Base-by-base conservation (phyloP, 2,888 invertebrate genomes). In the Himalopsyche anomala region DNA sequence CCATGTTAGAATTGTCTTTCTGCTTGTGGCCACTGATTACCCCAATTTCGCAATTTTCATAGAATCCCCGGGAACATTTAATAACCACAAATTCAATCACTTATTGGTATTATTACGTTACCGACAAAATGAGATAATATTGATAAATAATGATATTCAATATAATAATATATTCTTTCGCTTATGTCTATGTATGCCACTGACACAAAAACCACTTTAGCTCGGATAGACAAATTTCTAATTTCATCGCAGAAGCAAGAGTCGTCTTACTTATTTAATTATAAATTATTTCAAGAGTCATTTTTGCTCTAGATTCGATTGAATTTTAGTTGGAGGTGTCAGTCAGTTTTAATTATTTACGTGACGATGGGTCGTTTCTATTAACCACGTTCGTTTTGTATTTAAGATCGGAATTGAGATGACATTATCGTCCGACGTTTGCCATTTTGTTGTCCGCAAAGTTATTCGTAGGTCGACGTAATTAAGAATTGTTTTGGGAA, bases 291-390 rank as follows among this genome's bases (percentile, higher is more conserved):
- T 74, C 36, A 74, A 15, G 74, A 74, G 74, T 36, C 15, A 74
- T 36, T 74, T 74, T 38, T 36, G 74, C 36, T 74, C 36, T 74
- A 36, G 62, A 62, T 74, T 15, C 36, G 74, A 74, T 74, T 74
- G 74, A 74, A 36, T 36, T 74, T 74, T 12, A 74, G 74, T 74
- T 74, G 5, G 36, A 36, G 11, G 36, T 36, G 62, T 62, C 62
- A 62, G 74, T 74, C 74, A 74, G 74, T 74, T 36, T 74, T 36
- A 74, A 74, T 36, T 74, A 36, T 74, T 62, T 62, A 62, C 62
- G 62, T 62, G 62, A 28, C 62, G 62, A 62, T 62, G 62, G 62
- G 62, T 62, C 62, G 62, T 62, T 62, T 62, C n/a, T 62, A 51
- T 62, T 19, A 62, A 62, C 62, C 62, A 62, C 19, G 62, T 62